Percentiles rank a stretch among this genome's conserved stretches.
Evolutionary conservation across 2,888 invertebrate species (phyloP).

Genomic region (Drosophila subsilvestris): DNA sequence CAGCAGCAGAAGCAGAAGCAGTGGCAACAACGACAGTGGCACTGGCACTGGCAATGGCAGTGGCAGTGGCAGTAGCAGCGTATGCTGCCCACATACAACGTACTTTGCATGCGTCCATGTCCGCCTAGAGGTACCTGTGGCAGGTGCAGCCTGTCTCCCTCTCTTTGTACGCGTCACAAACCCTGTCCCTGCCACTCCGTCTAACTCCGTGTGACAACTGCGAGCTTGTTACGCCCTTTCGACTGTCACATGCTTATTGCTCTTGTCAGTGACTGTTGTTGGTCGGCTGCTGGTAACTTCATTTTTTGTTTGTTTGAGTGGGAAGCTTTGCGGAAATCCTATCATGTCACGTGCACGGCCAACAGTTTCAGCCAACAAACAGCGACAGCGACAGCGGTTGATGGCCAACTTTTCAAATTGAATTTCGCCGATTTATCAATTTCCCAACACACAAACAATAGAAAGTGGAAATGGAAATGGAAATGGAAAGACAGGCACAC

Average conservation of each 20-base stretch:
- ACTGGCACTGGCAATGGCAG: constrained; percentile 12
- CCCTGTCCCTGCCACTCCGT: neutral
- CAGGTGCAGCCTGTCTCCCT: constrained; percentile 58
- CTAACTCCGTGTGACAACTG: constrained; percentile 50
- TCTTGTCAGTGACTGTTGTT: constrained; percentile 48
- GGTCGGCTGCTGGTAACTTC: constrained; percentile 9
- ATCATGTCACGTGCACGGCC: constrained; percentile 27
- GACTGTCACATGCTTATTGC: constrained; percentile 62
- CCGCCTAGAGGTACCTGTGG: constrained; percentile 48
- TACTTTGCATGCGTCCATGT: constrained; percentile 47
- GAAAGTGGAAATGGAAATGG: constrained; percentile 62
- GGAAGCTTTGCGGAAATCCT: constrained; percentile 44
- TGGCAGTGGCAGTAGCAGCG: constrained; percentile 13
- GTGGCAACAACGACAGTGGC: neutral
- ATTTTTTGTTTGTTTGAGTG: constrained; percentile 32
- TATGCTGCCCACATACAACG: constrained; percentile 40
- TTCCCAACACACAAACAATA: constrained; percentile 53
- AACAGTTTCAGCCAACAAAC: no score
- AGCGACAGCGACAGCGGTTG: no score
- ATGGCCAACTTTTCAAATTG: constrained; percentile 60
- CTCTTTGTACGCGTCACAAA: no score
- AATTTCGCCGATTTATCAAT: constrained; percentile 71
- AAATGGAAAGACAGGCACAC: no score
- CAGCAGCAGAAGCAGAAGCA: constrained; percentile 55
- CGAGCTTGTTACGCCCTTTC: constrained; percentile 70